These are phyloP conservation scores for Sclerurus mexicanus DNA, from an alignment of 2,113 vertebrate genomes.

Conservation along the genomic window DNA sequence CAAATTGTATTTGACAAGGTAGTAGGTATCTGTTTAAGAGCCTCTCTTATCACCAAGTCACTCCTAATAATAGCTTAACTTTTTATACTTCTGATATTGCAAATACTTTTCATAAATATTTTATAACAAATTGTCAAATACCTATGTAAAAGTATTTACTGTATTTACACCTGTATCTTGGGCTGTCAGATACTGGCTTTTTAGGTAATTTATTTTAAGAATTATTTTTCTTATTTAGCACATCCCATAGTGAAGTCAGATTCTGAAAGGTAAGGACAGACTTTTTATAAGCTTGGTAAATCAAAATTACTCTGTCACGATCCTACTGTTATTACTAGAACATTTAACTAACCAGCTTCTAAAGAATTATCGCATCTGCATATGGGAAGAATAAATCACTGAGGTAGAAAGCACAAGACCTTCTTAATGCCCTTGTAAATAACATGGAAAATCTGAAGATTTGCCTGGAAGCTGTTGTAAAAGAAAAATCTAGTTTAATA, in stretches of 20 bases:
- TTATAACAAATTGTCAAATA: not conserved
- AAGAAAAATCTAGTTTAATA: conserved; percentile 32
- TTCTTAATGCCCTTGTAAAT: conserved; percentile 51
- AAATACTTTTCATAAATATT: not conserved
- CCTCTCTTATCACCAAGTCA: not conserved
- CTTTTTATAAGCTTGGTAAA: conserved; percentile 5
- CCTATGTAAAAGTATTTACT: not conserved
- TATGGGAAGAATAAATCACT: conserved; percentile 17
- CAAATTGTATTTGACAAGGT: not conserved
- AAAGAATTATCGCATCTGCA: conserved; percentile 26
- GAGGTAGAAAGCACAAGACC: conserved; percentile 1
- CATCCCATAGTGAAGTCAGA: not conserved
- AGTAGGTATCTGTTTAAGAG: not conserved
- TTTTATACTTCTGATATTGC: not conserved
- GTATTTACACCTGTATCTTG: not conserved
- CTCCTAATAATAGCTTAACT: not conserved
- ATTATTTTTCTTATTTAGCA: not conserved
- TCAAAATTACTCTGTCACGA: not conserved
- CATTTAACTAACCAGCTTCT: not conserved
- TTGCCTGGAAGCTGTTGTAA: conserved; percentile 10
- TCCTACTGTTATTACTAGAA: not conserved
- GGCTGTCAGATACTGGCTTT: not conserved
- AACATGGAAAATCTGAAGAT: conserved; percentile 29
- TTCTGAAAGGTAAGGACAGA: not conserved
- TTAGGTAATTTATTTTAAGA: not conserved